A percentile compares a stretch with the other conserved stretches of the same genome.
phyloP scores from a whole-genome alignment of 2,797 vertebrate genomes.

The Hippocampus kuda region DNA sequence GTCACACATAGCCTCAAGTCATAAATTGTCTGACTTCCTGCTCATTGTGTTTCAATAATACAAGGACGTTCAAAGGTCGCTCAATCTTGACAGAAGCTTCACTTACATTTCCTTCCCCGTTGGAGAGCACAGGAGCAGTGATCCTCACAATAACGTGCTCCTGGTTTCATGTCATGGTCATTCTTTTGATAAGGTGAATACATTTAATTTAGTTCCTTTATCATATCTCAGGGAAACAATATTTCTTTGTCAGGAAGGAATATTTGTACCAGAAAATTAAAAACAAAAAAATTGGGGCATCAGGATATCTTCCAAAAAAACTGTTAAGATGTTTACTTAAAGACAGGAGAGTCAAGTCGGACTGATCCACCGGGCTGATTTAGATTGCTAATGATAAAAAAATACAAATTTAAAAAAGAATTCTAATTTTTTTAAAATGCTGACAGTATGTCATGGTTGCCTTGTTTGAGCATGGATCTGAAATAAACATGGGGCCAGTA shows the following conservation, averaged over 20 bases:
- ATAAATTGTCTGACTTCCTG: conserved; percentile 2
- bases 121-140: background rate
- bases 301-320: background rate
- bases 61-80: background rate
- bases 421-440: too few species aligned
- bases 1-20: background rate
- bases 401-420: too few species aligned
- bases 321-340: background rate
- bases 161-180: background rate
- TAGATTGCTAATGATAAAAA: too few species aligned
- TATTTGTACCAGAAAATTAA: background rate
- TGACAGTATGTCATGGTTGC: too few species aligned
- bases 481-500: too few species aligned
- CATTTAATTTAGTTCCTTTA: background rate
- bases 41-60: background rate
- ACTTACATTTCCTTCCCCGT: background rate
- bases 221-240: too few species aligned
- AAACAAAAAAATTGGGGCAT: background rate
- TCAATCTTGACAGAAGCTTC: background rate
- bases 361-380: too few species aligned
- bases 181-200: background rate
- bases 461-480: too few species aligned
- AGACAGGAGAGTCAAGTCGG: background rate
- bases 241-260: background rate
- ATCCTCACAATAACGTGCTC: background rate